Evolutionary conservation across 2,797 vertebrate species (phyloP).

Genomic region (Huso huso): DNA sequence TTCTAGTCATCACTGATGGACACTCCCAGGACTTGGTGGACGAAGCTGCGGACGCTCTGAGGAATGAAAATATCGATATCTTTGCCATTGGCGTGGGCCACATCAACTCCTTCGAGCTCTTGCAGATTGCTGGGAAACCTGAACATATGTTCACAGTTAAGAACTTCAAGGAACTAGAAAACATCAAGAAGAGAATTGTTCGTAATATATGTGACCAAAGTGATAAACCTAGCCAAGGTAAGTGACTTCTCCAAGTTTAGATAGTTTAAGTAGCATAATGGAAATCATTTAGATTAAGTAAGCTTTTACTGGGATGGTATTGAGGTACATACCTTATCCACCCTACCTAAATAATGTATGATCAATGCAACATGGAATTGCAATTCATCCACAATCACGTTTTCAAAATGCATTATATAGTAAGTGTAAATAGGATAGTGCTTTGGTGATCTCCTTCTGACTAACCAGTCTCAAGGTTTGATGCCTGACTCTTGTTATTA

Average conservation of each 20-base stretch:
- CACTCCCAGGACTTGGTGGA: slow-evolving; percentile 49
- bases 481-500: too few relatives aligned
- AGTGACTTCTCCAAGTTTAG: slow-evolving; percentile 24
- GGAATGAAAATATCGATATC: slow-evolving; percentile 42
- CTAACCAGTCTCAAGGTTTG: too few relatives aligned
- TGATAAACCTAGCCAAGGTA: fast-evolving
- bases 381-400: background rate
- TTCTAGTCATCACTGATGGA: slow-evolving; percentile 72
- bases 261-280: background rate
- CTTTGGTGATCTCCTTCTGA: too few relatives aligned
- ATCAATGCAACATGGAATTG: too few relatives aligned
- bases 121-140: slow-evolving; percentile 49
- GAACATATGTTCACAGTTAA: slow-evolving; percentile 46
- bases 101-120: slow-evolving; percentile 45
- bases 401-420: background rate
- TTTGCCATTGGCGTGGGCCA: slow-evolving; percentile 63
- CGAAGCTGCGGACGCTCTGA: slow-evolving; percentile 42
- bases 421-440: too few relatives aligned
- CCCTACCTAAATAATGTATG: too few relatives aligned
- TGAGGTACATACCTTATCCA: too few relatives aligned
- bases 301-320: too few relatives aligned
- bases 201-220: slow-evolving; percentile 39
- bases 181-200: slow-evolving; percentile 45
- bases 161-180: slow-evolving; percentile 43
- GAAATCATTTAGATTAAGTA: too few relatives aligned